phyloP scores from a whole-genome alignment of 2,113 vertebrate species.

The Leptocoma aspasia region DNA sequence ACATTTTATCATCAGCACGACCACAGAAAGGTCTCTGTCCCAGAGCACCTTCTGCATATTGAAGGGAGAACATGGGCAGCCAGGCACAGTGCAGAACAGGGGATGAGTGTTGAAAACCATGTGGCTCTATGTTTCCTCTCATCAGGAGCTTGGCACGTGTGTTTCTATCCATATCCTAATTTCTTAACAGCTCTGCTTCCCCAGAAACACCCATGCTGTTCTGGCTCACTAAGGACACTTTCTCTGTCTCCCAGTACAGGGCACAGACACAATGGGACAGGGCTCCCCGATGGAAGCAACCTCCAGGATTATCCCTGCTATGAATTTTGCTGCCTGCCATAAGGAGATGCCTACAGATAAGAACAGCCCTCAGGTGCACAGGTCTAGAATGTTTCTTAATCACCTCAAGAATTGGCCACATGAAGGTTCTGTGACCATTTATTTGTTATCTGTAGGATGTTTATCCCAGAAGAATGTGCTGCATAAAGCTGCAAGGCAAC shows the following conservation, averaged over 20 bases:
- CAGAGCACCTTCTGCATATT: background rate
- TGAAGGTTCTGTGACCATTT: background rate
- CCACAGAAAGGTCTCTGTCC: background rate
- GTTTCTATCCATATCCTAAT: background rate
- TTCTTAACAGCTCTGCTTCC: background rate
- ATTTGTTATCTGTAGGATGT: background rate
- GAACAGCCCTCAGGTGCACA: background rate
- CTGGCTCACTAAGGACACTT: background rate
- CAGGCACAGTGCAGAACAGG: background rate
- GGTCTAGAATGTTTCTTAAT: background rate
- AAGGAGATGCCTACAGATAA: background rate
- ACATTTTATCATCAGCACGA: background rate
- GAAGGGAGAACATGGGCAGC: background rate
- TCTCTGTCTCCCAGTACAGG: background rate
- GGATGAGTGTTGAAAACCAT: background rate
- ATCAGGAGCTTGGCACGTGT: fast-evolving
- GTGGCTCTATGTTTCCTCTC: background rate
- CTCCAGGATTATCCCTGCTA: background rate
- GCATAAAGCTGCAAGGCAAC: background rate
- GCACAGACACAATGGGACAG: background rate
- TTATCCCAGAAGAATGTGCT: background rate
- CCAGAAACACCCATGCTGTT: background rate
- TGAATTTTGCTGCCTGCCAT: background rate
- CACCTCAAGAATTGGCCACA: too few species aligned
- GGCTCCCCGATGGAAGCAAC: background rate